Conservation (phyloP, 2,888 invertebrate species). For the Minunthozetes semirufus region DNA sequence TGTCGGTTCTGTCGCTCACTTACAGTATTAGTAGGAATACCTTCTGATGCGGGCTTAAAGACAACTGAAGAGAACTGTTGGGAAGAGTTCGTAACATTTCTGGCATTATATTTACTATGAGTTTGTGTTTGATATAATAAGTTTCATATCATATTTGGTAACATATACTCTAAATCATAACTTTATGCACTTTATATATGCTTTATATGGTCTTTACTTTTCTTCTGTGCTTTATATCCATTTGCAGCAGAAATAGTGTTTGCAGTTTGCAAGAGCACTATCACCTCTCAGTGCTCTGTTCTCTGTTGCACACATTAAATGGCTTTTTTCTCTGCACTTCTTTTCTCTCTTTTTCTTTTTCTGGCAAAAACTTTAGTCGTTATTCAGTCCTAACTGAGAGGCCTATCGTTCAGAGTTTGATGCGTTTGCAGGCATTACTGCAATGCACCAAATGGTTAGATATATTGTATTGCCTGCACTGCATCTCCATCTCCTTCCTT, state of each 20-base stretch:
- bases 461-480: conserved; percentile 9
- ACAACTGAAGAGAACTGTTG: background rate
- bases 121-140: too few species aligned
- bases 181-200: conserved; percentile 12
- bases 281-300: conserved; percentile 21
- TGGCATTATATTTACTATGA: background rate
- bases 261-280: background rate
- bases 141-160: conserved; percentile 20
- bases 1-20: conserved; percentile 3
- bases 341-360: background rate
- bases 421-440: conserved; percentile 14
- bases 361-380: conserved; percentile 17
- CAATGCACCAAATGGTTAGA: conserved; percentile 26
- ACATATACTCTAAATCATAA: conserved; percentile 30
- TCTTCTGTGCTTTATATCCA: background rate
- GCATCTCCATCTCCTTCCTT: conserved; percentile 10
- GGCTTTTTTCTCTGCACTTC: background rate
- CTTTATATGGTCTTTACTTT: background rate
- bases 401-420: background rate
- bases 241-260: too few species aligned
- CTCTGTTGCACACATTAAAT: conserved; percentile 23
- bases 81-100: background rate
- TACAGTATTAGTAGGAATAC: conserved; percentile 27
- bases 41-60: conserved; percentile 25
- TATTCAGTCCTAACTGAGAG: conserved; percentile 16